Conservation (phyloP, 2,797 vertebrate genomes). For the Lindbergichthys nudifrons region DNA sequence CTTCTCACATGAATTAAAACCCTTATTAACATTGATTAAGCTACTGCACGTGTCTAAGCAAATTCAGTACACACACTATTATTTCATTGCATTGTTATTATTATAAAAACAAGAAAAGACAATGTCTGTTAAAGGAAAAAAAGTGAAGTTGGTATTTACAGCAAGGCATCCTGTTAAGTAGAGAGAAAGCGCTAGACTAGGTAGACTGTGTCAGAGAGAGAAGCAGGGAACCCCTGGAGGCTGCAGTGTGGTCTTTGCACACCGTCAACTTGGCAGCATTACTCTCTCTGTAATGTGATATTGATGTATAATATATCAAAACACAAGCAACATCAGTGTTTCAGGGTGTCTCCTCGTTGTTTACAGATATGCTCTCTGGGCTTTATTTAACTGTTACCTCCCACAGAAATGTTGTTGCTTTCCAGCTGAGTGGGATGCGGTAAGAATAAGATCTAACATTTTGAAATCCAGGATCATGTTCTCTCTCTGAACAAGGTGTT, state of each 20-base stretch:
- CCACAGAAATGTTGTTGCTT: conserved; percentile 12
- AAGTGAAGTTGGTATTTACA: background rate
- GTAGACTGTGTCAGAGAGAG: background rate
- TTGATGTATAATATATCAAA: conserved; percentile 12
- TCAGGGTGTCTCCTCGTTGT: conserved; percentile 17
- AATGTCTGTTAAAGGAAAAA: background rate
- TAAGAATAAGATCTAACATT: conserved; percentile 11
- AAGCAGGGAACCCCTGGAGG: background rate
- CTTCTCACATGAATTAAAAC: background rate
- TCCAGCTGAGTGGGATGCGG: conserved; percentile 21
- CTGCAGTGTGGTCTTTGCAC: conserved; percentile 27
- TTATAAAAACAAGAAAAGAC: background rate
- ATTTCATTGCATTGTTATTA: background rate
- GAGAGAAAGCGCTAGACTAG: background rate
- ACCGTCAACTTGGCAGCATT: background rate
- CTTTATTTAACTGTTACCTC: conserved; percentile 15
- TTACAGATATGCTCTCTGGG: conserved; percentile 7
- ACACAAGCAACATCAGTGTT: conserved; percentile 6
- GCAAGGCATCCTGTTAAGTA: background rate
- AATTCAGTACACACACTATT: background rate
- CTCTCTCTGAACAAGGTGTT: background rate
- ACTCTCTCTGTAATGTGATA: conserved; percentile 35
- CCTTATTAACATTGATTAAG: background rate
- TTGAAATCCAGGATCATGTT: conserved; percentile 3
- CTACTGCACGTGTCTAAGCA: background rate